Percentiles rank a stretch among this genome's conserved stretches.
These are phyloP conservation scores for Gopherus evgoodei DNA, from an alignment of 2,113 vertebrate species.

Conservation along the genomic window DNA sequence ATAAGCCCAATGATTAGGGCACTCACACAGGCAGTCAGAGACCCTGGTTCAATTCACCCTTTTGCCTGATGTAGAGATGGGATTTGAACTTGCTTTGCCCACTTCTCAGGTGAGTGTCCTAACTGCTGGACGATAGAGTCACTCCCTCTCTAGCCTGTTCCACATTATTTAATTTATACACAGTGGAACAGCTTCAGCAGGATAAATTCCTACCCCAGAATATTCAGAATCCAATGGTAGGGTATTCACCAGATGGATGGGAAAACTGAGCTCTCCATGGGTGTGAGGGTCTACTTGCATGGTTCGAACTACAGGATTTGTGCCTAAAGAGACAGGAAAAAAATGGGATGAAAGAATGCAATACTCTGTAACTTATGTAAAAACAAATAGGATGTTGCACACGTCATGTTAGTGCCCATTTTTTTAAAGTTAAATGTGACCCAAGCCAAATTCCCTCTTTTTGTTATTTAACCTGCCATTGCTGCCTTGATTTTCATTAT, in stretches of 20 bases:
- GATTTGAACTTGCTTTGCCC: too few species aligned
- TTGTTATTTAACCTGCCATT: background rate
- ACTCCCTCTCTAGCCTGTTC: background rate
- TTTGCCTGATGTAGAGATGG: too few species aligned
- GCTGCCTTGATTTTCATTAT: background rate
- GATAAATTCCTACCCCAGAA: background rate
- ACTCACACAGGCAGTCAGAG: background rate
- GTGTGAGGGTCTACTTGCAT: background rate
- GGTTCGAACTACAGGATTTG: background rate
- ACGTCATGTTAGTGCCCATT: background rate
- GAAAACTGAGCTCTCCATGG: background rate
- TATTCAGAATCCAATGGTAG: background rate
- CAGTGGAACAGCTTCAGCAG: background rate
- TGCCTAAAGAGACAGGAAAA: background rate
- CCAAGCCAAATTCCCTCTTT: background rate
- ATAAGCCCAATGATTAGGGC: background rate
- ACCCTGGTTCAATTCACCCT: too few species aligned
- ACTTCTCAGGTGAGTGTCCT: too few species aligned
- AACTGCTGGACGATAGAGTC: background rate
- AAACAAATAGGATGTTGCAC: background rate
- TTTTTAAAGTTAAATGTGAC: background rate
- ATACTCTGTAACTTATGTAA: background rate
- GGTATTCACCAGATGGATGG: background rate
- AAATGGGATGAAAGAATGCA: background rate
- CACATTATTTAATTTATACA: background rate